phyloP scores from a whole-genome alignment of 2,888 invertebrate genomes.

The Phortica okadai region DNA sequence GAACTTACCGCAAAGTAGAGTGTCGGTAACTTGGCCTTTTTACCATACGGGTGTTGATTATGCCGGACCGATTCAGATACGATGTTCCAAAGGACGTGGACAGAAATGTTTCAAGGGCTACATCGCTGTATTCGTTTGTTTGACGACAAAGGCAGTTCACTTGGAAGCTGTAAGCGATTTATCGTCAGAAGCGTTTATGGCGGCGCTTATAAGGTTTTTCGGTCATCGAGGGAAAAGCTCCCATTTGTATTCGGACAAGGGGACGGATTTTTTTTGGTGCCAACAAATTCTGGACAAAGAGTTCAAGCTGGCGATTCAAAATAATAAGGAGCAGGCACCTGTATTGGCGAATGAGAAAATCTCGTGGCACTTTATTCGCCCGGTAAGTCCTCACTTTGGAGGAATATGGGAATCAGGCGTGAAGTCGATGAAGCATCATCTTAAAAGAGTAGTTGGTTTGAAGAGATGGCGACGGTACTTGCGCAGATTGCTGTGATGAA shows the following conservation, averaged over 20 bases:
- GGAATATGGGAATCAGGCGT: too few relatives aligned
- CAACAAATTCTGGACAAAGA: not conserved
- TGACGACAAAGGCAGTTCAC: conserved; percentile 1
- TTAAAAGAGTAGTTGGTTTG: too few relatives aligned
- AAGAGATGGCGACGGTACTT: not conserved
- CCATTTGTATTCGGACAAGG: conserved; percentile 31
- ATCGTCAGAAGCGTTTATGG: conserved; percentile 26
- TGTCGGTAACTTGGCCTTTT: not conserved
- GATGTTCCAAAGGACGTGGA: conserved; percentile 27
- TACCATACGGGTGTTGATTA: conserved; percentile 14
- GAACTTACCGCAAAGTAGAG: not conserved
- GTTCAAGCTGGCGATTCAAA: too few relatives aligned
- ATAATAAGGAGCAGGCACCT: too few relatives aligned
- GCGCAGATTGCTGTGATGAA: not conserved
- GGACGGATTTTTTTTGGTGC: not conserved
- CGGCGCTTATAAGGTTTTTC: not conserved
- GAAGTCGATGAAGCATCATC: too few relatives aligned
- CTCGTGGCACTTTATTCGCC: not conserved
- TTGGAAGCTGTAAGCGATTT: conserved; percentile 23
- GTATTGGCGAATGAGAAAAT: not conserved
- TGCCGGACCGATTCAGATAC: conserved; percentile 24
- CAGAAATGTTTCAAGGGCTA: conserved; percentile 32
- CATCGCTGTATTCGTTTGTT: conserved; percentile 20
- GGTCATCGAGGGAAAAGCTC: conserved; percentile 21
- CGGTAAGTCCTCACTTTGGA: too few relatives aligned